phyloP scores from a whole-genome alignment of 2,888 invertebrate species.

The Pterobdella sp. region DNA sequence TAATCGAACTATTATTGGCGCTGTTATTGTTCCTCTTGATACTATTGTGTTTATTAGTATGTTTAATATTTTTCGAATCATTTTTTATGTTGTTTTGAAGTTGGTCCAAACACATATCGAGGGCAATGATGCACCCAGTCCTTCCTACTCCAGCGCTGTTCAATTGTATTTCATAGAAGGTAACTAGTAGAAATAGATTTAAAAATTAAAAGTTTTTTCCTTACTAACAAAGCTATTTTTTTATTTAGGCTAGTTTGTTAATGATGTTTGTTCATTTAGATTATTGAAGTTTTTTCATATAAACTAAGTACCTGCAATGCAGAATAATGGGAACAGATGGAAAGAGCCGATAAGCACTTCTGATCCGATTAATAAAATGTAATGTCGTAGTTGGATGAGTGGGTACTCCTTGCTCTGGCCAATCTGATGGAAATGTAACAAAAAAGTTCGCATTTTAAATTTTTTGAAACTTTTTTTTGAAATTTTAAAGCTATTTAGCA shows the following conservation, averaged over 20 bases:
- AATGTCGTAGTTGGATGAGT: conserved; percentile 97
- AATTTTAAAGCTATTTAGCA: not conserved
- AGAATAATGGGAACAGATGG: conserved; percentile 90
- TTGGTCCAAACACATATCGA: conserved; percentile 95
- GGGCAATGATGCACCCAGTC: conserved; percentile 60
- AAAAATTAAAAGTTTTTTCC: too few species aligned
- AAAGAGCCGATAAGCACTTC: conserved; percentile 60
- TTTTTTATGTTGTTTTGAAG: too few species aligned
- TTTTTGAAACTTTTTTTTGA: not conserved
- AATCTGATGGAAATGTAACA: too few species aligned
- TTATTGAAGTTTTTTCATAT: not conserved
- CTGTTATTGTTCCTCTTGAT: not conserved
- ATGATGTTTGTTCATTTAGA: not conserved
- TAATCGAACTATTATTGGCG: not conserved
- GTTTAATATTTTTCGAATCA: too few species aligned
- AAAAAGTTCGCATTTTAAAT: not conserved
- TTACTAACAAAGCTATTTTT: too few species aligned
- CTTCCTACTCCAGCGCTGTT: conserved; percentile 64
- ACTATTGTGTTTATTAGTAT: conserved; percentile 61
- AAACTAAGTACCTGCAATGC: conserved; percentile 63
- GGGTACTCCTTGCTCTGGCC: conserved; percentile 98
- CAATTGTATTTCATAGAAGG: not conserved
- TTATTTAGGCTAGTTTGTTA: not conserved
- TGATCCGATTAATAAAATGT: conserved; percentile 87
- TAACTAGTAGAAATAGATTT: not conserved